Evolutionary conservation across 1,140 invertebrate species (phyloP), one percentile per base, ranked within the genome.

Genomic region (Aphidius gifuensis): DNA sequence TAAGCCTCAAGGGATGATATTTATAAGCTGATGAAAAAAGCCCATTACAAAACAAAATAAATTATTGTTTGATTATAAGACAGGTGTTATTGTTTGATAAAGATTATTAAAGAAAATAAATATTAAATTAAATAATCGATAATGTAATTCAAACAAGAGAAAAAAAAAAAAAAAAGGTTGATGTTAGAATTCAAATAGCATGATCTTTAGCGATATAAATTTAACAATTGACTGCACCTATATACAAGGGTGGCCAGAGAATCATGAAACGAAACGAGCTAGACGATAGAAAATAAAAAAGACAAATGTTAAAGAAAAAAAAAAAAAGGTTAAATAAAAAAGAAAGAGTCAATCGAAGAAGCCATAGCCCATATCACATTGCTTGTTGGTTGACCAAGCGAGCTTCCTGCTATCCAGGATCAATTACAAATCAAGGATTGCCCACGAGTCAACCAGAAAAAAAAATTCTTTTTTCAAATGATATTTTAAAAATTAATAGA

Each of bases 391-490:
- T 61, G 64, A 66, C 61, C 62, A 64, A 66, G 61, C 61, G 60
- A 66, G 59, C 54, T 61, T 66, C 65, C 65, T 49, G 57, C 23
- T 21, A 23, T 23, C 44, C 21, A 9, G 40, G 60, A 65, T 64
- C 53, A 64, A 64, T 64, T 64, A 59, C 58, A 59, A 64, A 53
- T 59, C 54, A 58, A 63, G 62, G 62, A 58, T 64, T 60, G 62
- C 53, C 57, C 61, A 45, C 62, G 50, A 54, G 43, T 55, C 46
- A 47, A 58, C 56, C 51, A 43, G 32, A 61, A 50, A 42, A 32
- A 50, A 4, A 50, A 21, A 47, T 58, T 49, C 40, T 48, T 51
- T 38, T 51, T 32, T 51, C 7, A 7, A 8, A 51, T 9, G 21
- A 23, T 51, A 23, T 9, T 51, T 9, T 38, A 23, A 23, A 23